Evolutionary conservation across 2,113 vertebrate genomes (phyloP), one percentile per base, ranked within the genome.

Genomic region (Plecotus auritus): DNA sequence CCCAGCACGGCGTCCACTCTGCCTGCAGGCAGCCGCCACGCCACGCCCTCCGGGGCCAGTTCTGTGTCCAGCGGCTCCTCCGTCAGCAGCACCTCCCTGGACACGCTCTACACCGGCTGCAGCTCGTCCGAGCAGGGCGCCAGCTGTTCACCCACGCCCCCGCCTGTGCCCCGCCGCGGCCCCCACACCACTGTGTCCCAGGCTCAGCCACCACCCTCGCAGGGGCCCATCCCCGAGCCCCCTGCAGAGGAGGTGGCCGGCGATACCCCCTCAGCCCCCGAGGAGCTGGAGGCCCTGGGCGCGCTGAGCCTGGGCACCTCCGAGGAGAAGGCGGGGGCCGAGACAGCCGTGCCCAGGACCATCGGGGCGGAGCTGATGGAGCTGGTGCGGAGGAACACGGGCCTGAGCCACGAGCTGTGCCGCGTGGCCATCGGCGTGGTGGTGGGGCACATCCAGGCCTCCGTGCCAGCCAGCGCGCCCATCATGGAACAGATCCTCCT

Each of bases 311-410:
- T 98, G 32, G 97, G 98, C 28, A 95, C 98, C 61, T 94, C 98
- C 90, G 98, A 97, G 69, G 97, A n/a, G 96, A 99, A 96, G 96
- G 12, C 76, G 1, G 95, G 40, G 10, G 74, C 97, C 47, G 91
- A 88, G 22, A 97, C 93, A 0, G 92, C 98, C 0, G 98, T 99
- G 96, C 99, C 99, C 74, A 98, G 98, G 98, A 99, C 99, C 0
- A 99, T 99, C 2, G 99, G 99, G 74, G 99, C 99, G 0, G 99
- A 99, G 88, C 98, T 99, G 97, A 99, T 99, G 0, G 99, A 99
- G 98, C 98, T 99, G 72, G 99, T 99, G 22, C 99, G 99, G 95
- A 99, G 99, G 97, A 99, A 99, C 98, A 99, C 99, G 0, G 98
- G 98, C 92, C 98, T 99, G 93, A 99, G 99, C 98, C 99, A 99